phyloP scores from a whole-genome alignment of 2,888 invertebrate genomes.

The Latrodectus elegans region DNA sequence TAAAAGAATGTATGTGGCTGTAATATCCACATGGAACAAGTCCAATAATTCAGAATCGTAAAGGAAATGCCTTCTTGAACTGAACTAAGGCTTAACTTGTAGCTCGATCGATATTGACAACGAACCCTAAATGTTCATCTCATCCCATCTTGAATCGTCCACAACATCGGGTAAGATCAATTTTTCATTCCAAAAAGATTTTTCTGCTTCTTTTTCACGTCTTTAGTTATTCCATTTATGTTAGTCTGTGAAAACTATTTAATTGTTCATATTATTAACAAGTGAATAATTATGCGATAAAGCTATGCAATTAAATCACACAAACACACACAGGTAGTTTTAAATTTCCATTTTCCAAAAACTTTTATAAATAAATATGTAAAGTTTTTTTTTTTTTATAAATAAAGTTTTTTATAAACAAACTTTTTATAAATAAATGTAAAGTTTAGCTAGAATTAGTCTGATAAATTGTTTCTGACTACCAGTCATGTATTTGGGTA shows the following conservation, averaged over 20 bases:
- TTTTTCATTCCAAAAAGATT: background rate
- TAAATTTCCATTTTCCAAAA: no score
- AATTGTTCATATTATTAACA: no score
- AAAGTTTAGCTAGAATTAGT: no score
- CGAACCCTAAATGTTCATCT: background rate
- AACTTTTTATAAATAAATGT: no score
- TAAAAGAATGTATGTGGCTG: background rate
- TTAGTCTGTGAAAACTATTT: background rate
- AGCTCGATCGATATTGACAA: slow-evolving; percentile 18
- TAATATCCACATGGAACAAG: background rate
- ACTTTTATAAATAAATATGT: no score
- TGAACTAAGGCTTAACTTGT: slow-evolving; percentile 18
- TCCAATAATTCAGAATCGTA: slow-evolving; percentile 3
- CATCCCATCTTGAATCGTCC: slow-evolving; percentile 20
- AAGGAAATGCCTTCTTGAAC: background rate
- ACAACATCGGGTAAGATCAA: background rate
- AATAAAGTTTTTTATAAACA: no score
- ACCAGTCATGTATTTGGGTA: no score
- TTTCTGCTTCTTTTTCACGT: background rate
- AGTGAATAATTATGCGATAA: no score
- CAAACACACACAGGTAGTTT: no score
- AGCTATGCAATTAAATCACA: no score
- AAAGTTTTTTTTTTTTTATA: no score
- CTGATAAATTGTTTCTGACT: no score
- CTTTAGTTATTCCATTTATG: background rate